phyloP scores from a whole-genome alignment of 2,797 vertebrate species.

The Psittacula derbiana region DNA sequence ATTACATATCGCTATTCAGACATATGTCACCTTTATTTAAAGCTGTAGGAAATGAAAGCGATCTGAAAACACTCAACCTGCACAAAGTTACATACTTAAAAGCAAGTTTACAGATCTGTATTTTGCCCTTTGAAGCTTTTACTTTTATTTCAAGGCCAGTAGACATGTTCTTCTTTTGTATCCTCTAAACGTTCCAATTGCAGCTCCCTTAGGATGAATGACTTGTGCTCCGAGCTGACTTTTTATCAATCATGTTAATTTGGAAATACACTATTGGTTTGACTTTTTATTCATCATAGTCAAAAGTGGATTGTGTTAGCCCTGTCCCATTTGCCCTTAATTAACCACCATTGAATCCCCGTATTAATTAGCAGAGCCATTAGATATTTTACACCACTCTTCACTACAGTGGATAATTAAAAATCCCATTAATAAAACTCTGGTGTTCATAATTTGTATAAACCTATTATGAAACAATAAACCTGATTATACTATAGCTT shows the following conservation, averaged over 20 bases:
- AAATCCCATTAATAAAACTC: constrained; percentile 89
- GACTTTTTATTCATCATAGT: constrained; percentile 75
- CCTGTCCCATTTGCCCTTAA: constrained; percentile 94
- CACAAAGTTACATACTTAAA: background rate
- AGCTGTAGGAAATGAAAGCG: background rate
- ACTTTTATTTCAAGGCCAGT: constrained; percentile 15
- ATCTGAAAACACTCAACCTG: constrained; percentile 3
- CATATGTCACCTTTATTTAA: background rate
- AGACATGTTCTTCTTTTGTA: constrained; percentile 30
- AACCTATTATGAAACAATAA: constrained; percentile 73
- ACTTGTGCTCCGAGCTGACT: constrained; percentile 65
- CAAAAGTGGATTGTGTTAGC: constrained; percentile 80
- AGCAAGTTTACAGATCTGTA: background rate
- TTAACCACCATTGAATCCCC: constrained; percentile 89
- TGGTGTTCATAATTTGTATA: constrained; percentile 76
- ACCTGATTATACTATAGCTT: constrained; percentile 44
- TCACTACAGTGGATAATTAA: constrained; percentile 90
- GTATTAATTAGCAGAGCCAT: constrained; percentile 93
- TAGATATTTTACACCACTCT: constrained; percentile 91
- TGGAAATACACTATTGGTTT: constrained; percentile 86
- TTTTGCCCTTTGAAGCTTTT: background rate
- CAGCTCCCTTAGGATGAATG: constrained; percentile 51
- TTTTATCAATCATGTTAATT: constrained; percentile 84
- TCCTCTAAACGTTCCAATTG: constrained; percentile 55
- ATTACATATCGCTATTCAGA: background rate